Evolutionary conservation across 1,140 invertebrate genomes (phyloP).

Genomic region (Pseudomyrmex cubaensis): DNA sequence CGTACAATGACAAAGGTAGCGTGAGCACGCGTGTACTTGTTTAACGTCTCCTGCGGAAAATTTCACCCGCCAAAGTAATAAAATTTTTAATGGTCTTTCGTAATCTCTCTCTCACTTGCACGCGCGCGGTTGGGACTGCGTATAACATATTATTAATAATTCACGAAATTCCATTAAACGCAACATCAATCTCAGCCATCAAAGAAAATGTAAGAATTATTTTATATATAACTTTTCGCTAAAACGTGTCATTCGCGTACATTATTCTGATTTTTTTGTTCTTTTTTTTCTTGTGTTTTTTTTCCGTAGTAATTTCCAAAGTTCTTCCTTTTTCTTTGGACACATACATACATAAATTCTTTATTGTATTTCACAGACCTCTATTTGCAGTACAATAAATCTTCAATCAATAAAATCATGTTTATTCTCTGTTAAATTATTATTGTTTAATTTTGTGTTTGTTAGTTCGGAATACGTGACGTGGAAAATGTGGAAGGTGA

Average conservation of each 20-base stretch:
- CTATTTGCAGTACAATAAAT: not conserved
- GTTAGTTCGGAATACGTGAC: constrained; percentile 7
- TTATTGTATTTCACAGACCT: not conserved
- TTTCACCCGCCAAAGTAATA: constrained; percentile 40
- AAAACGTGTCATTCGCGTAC: not conserved
- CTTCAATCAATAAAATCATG: not conserved
- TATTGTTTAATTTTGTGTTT: not conserved
- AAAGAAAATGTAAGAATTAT: constrained; percentile 3
- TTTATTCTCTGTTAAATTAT: not conserved
- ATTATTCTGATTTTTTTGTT: not conserved
- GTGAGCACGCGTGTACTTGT: not conserved
- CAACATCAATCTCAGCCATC: constrained; percentile 25
- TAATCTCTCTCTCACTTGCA: not conserved
- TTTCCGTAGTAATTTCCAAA: not conserved
- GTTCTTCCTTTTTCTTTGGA: too few relatives aligned
- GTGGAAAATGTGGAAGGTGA: constrained; percentile 12
- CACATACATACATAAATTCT: not conserved
- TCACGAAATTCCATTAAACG: constrained; percentile 38
- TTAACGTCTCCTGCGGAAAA: constrained; percentile 50
- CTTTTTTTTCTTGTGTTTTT: not conserved
- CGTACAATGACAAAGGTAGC: constrained; percentile 29
- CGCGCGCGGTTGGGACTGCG: not conserved
- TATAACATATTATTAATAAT: constrained; percentile 50
- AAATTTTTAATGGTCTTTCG: constrained; percentile 53
- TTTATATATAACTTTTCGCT: too few relatives aligned